phyloP scores from a whole-genome alignment of 2,113 vertebrate genomes.

The Patagioenas fasciata region DNA sequence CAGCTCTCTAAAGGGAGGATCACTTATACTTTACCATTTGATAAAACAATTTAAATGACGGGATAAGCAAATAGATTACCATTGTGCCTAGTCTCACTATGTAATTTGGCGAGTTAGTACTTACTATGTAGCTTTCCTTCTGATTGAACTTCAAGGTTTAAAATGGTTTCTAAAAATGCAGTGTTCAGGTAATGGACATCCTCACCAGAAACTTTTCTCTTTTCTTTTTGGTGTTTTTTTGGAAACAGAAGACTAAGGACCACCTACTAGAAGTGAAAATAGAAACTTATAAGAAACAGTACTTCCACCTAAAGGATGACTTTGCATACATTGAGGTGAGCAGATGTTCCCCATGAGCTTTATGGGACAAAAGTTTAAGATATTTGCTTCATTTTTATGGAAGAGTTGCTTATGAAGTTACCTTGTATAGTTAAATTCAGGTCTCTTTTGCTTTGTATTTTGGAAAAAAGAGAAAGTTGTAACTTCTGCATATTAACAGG shows the following conservation, averaged over 20 bases:
- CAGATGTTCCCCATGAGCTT: background rate
- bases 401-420: background rate
- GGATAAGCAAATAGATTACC: background rate
- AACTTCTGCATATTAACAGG: background rate
- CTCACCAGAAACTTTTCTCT: background rate
- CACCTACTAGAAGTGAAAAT: conserved; percentile 90
- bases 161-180: background rate
- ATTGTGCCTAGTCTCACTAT: background rate
- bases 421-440: fast-evolving
- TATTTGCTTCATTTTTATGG: background rate
- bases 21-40: background rate
- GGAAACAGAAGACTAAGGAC: conserved; percentile 80
- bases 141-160: conserved; percentile 2
- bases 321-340: conserved; percentile 87
- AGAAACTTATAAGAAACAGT: conserved; percentile 87
- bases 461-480: background rate
- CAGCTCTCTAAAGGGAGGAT: background rate
- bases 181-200: background rate
- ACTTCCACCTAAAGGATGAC: conserved; percentile 91
- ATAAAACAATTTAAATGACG: background rate
- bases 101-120: background rate
- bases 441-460: background rate
- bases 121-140: background rate
- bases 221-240: background rate
- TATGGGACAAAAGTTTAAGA: background rate